Base-by-base conservation (phyloP, 1,140 invertebrate genomes). In the Phthorimaea operculella region DNA sequence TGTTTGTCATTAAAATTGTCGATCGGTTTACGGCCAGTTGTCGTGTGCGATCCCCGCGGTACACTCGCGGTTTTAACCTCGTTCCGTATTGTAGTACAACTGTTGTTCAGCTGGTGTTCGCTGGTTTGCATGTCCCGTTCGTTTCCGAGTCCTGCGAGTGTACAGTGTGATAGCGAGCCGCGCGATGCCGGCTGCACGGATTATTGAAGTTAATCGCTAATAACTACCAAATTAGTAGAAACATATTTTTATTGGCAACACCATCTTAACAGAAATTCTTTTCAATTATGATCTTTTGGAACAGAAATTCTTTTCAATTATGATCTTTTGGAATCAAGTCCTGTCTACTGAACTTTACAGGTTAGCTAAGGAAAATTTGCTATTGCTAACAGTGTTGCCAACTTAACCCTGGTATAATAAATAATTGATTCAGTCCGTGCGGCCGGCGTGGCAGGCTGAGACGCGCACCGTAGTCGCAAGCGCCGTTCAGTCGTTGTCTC, bases 401-500 rank as follows among this genome's bases (percentile, higher is more conserved):
- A 6, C 6, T 28, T 28, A 28, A 28, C 21, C 21, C 2, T 28
- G 39, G 39, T 1, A 15, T 15, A 42, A 12, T 42, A 15, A 15
- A 2, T 15, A 12, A 9, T 28, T 28, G 21, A 28, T 4, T 6
- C 21, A 28, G 17, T 48, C 45, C 45, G 45, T 16, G 17, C 12
- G 12, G 45, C n/a, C n/a, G 17, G n/a, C 16, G 45, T n/a, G 39
- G 39, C 34, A 17, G 45, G 39, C 49, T 39, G 54, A 12, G 33
- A 48, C 44, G 34, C 36, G 36, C 36, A 39, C 36, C 36, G 36
- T 51, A 36, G 55, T 50, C 51, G 50, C 67, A 33, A 62, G 65
- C 68, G 69, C 64, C 74, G 68, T 61, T 68, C 71, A 70, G 73
- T 71, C 77, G 73, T 72, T 66, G 75, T 74, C 76, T 75, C 76